phyloP scores from a whole-genome alignment of 2,888 invertebrate species.

The Amblyteles armatorius region DNA sequence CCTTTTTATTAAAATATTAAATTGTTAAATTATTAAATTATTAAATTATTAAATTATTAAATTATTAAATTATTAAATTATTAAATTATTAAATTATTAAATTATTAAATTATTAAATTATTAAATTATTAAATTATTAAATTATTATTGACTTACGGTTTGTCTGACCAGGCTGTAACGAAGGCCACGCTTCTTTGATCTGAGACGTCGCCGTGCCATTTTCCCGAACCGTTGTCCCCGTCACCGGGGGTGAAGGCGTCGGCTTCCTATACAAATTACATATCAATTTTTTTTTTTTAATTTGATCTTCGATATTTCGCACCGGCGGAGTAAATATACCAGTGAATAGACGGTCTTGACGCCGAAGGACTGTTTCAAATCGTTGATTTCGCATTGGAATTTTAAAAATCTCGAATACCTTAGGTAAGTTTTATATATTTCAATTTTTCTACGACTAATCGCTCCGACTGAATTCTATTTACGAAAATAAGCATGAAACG shows the following conservation, averaged over 20 bases:
- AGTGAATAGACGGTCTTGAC: background rate
- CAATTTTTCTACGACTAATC: background rate
- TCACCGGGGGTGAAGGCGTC: slow-evolving; percentile 85
- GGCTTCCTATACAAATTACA: slow-evolving; percentile 82
- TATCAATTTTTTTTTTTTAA: background rate
- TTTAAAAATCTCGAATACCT: slow-evolving; percentile 8
- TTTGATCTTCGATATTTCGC: background rate
- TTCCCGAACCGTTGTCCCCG: slow-evolving; percentile 81
- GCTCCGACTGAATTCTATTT: background rate
- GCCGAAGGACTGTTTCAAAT: background rate
- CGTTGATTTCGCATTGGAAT: background rate
- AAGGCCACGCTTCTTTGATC: slow-evolving; percentile 91
- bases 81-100: background rate
- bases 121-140: background rate
- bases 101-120: background rate
- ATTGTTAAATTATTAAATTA: background rate
- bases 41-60: background rate
- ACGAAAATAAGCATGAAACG: background rate
- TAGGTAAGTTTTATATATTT: slow-evolving; percentile 3
- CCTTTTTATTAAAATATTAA: background rate
- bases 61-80: background rate
- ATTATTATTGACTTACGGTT: slow-evolving; percentile 77
- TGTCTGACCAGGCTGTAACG: slow-evolving; percentile 83
- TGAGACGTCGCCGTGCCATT: slow-evolving; percentile 82
- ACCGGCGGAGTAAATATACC: background rate